phyloP scores from a whole-genome alignment of 2,888 invertebrate species.

The Hirudinaria manillensis region DNA sequence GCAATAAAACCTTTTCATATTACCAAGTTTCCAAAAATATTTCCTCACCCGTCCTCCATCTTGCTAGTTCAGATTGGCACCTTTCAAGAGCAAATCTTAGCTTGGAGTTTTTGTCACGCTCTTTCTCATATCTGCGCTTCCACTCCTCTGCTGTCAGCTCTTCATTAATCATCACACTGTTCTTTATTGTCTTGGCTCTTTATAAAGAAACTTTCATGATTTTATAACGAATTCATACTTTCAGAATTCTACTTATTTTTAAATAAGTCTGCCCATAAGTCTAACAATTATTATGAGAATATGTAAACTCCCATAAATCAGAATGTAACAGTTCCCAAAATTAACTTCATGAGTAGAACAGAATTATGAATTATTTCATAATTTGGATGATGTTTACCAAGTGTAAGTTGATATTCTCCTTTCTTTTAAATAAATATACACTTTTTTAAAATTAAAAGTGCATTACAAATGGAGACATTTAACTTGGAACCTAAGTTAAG shows the following conservation, averaged over 20 bases:
- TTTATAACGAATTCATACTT: background rate
- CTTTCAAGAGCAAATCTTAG: slow-evolving; percentile 66
- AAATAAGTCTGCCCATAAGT: no score
- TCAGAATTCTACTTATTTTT: no score
- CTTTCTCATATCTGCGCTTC: slow-evolving; percentile 95
- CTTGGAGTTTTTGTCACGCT: slow-evolving; percentile 86
- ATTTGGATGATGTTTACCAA: no score
- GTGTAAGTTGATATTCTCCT: no score
- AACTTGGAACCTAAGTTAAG: no score
- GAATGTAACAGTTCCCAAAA: no score
- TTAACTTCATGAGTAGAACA: no score
- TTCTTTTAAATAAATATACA: no score
- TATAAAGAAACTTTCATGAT: background rate
- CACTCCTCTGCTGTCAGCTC: slow-evolving; percentile 99
- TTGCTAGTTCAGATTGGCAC: slow-evolving; percentile 79
- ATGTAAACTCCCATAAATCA: background rate
- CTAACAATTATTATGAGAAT: background rate
- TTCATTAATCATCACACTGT: slow-evolving; percentile 96
- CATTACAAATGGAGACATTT: no score
- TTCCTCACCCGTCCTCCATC: slow-evolving; percentile 73
- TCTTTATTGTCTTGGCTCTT: slow-evolving; percentile 98
- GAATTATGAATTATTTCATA: no score
- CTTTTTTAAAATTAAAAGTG: no score
- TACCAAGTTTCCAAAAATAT: background rate
- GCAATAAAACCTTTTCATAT: no score